Base-by-base conservation (phyloP, 2,113 vertebrate genomes). In the Bubo blakistoni region DNA sequence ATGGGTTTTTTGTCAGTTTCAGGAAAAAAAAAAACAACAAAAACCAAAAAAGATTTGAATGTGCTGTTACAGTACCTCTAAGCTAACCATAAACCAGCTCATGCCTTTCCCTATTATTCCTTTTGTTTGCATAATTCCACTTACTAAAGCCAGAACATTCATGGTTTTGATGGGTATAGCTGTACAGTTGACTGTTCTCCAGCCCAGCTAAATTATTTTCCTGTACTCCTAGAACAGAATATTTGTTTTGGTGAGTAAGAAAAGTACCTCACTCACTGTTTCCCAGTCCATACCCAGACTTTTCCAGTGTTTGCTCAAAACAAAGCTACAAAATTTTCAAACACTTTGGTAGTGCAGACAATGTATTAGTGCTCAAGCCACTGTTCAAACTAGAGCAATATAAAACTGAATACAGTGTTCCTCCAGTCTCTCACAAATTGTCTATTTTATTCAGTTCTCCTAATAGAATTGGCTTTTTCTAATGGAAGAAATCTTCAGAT, bases 381-480 rank as follows among this genome's bases (percentile, higher is more conserved):
- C 16, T 29, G 25, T 78, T 83, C 58, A 66, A 77, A 83, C 51
- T 47, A 38, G 4, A 92, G 42, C 72, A 79, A 32, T 67, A 74
- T 46, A 62, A 84, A 94, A 86, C 29, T 22, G 46, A 81, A 38
- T 46, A 8, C 69, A 51, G 4, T 19, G n/a, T 76, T 91, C 63
- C 47, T 58, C 19, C 59, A 71, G n/a, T 17, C 55, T 81, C 38
- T 44, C 1, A 1, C 51, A 62, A 47, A 94, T 94, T 91, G 38
- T 90, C 74, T 78, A 7, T 90, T 91, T 87, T 79, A 81, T 94
- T 96, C 61, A 51, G 52, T 74, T 83, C 38, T 74, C 38, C 63
- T 84, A 27, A 71, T 79, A 51, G 52, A 83, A 78, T 44, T 59
- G 83, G 30, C 52, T 84, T 86, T 91, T 92, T 74, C 81, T 70